Evolutionary conservation across 2,797 vertebrate species (phyloP).

Genomic region (Ctenochaetus hawaiiensis): DNA sequence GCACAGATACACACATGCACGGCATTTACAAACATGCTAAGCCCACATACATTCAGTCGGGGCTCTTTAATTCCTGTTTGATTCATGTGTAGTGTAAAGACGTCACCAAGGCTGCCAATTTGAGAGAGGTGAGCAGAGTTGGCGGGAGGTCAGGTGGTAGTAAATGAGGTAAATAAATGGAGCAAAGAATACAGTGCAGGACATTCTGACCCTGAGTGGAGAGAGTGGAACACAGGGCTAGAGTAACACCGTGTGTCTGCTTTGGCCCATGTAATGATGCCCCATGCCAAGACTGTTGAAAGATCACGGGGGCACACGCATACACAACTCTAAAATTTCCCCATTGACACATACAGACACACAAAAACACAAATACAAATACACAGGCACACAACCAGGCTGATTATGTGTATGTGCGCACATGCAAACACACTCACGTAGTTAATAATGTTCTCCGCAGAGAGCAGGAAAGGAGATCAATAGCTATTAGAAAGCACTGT

Average conservation of each 20-base stretch:
- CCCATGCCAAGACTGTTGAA: conserved; percentile 58
- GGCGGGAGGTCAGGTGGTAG: conserved; percentile 29
- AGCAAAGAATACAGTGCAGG: conserved; percentile 66
- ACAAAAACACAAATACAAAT: background rate
- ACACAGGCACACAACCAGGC: no score
- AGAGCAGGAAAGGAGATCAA: conserved; percentile 72
- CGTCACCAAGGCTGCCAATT: conserved; percentile 11
- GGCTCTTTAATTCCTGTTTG: background rate
- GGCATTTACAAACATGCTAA: conserved; percentile 21
- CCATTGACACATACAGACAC: background rate
- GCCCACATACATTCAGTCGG: conserved; percentile 1
- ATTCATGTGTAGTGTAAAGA: conserved; percentile 15
- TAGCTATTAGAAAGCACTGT: conserved; percentile 78
- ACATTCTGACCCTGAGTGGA: conserved; percentile 75
- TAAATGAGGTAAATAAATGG: conserved; percentile 48
- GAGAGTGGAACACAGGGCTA: conserved; percentile 54
- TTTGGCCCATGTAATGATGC: conserved; percentile 48
- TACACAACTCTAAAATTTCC: conserved; percentile 17
- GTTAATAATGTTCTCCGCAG: conserved; percentile 49
- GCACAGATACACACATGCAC: conserved; percentile 1
- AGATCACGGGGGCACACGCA: conserved; percentile 40
- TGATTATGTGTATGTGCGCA: background rate
- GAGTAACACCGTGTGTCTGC: conserved; percentile 58
- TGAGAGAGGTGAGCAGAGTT: conserved; percentile 33
- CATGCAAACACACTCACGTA: conserved; percentile 12